These are phyloP conservation scores for Galeopterus variegatus DNA, from an alignment of 2,113 vertebrate genomes.

Conservation along the genomic window DNA sequence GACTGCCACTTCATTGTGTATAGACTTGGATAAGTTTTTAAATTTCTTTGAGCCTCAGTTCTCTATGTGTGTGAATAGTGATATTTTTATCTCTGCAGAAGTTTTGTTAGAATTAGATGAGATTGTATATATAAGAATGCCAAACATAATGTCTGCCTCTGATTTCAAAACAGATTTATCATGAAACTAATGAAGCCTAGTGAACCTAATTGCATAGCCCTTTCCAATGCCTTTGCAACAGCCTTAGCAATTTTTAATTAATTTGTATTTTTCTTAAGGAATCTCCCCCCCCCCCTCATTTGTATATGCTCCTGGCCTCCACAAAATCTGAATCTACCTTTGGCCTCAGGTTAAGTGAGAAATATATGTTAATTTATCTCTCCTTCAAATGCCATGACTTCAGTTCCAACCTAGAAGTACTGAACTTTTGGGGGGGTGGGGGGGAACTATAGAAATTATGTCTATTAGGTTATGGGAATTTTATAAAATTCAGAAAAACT, in stretches of 20 bases:
- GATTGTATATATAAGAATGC: background rate
- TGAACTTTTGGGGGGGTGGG: background rate
- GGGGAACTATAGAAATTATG: background rate
- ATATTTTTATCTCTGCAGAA: background rate
- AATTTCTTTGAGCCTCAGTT: background rate
- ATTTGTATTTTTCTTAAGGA: slow-evolving; percentile 25
- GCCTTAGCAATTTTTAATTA: background rate
- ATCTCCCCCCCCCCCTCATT: background rate
- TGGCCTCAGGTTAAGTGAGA: background rate
- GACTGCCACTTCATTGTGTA: background rate
- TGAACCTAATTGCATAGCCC: background rate
- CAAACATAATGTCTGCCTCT: background rate
- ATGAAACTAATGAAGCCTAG: slow-evolving; percentile 28
- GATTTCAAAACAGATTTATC: background rate
- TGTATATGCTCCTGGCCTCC: background rate
- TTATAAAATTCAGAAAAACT: slow-evolving; percentile 49
- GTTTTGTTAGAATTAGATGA: slow-evolving; percentile 6
- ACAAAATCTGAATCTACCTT: background rate
- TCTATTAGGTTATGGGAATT: slow-evolving; percentile 13
- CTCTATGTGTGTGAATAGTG: background rate
- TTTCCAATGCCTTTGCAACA: background rate
- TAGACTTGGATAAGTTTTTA: background rate
- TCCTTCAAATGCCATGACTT: background rate
- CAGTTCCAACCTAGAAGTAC: background rate
- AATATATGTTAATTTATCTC: slow-evolving; percentile 28